Evolutionary conservation across 1,140 invertebrate genomes (phyloP), one percentile per base, ranked within the genome.

Genomic region (Drosophila varians): DNA sequence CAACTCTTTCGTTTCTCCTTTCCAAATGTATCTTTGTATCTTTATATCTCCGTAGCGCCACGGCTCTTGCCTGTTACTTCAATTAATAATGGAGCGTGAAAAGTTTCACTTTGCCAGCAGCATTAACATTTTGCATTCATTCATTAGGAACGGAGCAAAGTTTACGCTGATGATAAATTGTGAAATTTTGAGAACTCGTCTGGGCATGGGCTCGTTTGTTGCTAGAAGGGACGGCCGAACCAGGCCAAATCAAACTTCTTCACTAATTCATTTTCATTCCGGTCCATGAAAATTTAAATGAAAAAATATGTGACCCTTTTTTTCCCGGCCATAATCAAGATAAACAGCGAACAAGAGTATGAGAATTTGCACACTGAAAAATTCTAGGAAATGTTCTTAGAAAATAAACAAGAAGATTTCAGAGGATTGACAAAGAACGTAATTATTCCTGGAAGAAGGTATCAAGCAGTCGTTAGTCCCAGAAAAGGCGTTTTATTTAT

Each of bases 101-200:
- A 86, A 87, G 74, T 77, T 86, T 77, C 55, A 49, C 52, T 62
- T 52, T 52, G 64, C 72, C 77, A 70, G 74, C 71, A 34, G 71
- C 66, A 86, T 86, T 86, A 84, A 80, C 72, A 79, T 86, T 87
- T 84, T 80, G 66, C 80, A 84, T 84, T 80, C 72, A 86, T 84
- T 84, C 80, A 84, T 84, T 84, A 84, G 76, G 45, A 61, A 60
- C 49, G 1, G 7, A 43, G 25, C 61, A 86, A 86, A 87, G 47
- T 80, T 74, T 74, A 34, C 42, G 14, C 12, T 25, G 72, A 84
- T 87, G 82, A 87, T 87, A 87, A 87, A 87, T 87, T 87, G 82
- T 75, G 6, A 56, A 74, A 77, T 71, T 87, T 75, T 62, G 54
- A 64, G 56, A 74, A 65, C 69, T 74, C n/a, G n/a, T n/a, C n/a